A percentile compares a stretch with the other conserved stretches of the same genome.
phyloP scores from a whole-genome alignment of 2,888 invertebrate genomes.

The Epistrophe eligans region DNA sequence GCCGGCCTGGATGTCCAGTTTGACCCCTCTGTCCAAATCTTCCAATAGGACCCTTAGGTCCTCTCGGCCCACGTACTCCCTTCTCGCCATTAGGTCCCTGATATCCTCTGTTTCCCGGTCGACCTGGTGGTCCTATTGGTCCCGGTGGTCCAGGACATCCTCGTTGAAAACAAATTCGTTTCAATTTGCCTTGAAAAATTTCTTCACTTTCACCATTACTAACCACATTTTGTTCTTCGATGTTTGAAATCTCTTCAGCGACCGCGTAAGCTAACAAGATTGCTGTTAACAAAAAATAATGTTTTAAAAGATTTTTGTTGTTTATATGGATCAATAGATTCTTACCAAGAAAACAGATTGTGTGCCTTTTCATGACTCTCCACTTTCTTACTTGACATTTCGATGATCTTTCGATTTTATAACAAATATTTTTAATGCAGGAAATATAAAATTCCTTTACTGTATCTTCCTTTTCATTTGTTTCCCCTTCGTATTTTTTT shows the following conservation, averaged over 20 bases:
- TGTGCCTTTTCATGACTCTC: conserved; percentile 50
- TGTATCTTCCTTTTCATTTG: not conserved
- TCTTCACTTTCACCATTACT: not conserved
- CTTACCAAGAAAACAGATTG: conserved; percentile 53
- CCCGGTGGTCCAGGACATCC: conserved; percentile 78
- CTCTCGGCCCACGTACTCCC: conserved; percentile 73
- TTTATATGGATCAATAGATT: not conserved
- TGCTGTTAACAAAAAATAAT: not conserved
- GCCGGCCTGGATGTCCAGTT: conserved; percentile 19
- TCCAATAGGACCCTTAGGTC: conserved; percentile 75
- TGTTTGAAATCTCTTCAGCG: conserved; percentile 1
- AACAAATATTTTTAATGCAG: conserved; percentile 36
- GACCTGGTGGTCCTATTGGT: conserved; percentile 72
- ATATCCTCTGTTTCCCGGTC: conserved; percentile 76
- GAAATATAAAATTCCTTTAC: not conserved
- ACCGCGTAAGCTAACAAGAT: conserved; percentile 31
- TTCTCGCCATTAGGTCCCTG: conserved; percentile 77
- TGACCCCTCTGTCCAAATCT: conserved; percentile 75
- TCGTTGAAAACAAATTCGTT: conserved; percentile 69
- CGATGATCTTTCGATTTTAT: conserved; percentile 32
- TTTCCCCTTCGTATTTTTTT: not conserved
- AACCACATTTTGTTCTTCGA: not conserved
- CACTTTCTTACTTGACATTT: conserved; percentile 22
- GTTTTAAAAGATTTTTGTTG: not conserved
- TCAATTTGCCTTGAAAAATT: not conserved